Conservation (phyloP, 2,113 vertebrate genomes). For the Thinocorus orbignyianus region DNA sequence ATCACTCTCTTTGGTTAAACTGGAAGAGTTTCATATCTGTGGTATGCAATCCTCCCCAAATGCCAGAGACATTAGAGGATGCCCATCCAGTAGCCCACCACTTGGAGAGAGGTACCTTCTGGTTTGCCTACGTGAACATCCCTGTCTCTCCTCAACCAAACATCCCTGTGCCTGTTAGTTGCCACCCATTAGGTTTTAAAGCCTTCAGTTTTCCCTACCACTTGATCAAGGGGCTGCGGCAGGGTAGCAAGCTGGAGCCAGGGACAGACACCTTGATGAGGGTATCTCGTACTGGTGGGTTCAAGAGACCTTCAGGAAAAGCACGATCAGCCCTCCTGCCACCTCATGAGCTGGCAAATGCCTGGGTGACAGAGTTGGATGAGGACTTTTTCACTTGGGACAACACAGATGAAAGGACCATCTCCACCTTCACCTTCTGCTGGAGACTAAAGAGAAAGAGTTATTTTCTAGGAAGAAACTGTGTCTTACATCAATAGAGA, state of each 20-base stretch:
- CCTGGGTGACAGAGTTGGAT: neutral
- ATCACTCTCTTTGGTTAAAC: neutral
- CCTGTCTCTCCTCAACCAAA: neutral
- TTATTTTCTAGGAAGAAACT: neutral
- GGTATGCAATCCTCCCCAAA: neutral
- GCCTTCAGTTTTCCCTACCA: neutral
- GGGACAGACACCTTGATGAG: neutral
- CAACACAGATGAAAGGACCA: neutral
- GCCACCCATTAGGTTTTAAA: neutral
- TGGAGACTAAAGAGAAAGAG: neutral
- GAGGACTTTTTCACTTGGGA: neutral
- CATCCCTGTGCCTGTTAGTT: neutral
- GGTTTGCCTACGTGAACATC: accelerated
- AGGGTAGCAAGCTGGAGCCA: neutral
- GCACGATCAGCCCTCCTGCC: neutral
- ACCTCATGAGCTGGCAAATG: neutral
- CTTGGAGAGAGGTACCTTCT: neutral
- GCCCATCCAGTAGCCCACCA: neutral
- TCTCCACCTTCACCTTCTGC: neutral
- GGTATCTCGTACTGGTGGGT: neutral
- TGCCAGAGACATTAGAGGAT: accelerated
- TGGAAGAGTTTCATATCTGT: neutral
- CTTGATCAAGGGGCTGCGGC: neutral
- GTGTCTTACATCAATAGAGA: neutral
- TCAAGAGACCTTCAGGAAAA: neutral